Conservation (phyloP, 1,140 invertebrate genomes). For the Drosophila prosaltans region DNA sequence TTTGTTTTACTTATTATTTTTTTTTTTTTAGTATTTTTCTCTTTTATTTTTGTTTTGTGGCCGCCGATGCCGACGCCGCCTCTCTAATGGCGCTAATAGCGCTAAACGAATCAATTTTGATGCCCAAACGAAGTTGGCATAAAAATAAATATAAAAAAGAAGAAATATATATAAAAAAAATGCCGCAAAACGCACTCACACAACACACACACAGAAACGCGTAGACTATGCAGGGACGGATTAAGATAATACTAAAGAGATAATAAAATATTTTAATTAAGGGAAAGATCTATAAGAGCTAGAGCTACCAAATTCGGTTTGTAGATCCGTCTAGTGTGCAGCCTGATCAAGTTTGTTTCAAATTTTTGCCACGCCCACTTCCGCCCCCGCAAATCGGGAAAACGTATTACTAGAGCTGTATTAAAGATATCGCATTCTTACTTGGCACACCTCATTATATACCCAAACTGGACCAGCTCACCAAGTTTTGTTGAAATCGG, state of each 20-base stretch:
- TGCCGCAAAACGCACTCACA: slow-evolving; percentile 60
- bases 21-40: slow-evolving; percentile 23
- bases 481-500: no score
- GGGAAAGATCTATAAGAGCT: no score
- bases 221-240: slow-evolving; percentile 13
- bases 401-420: no score
- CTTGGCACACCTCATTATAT: no score
- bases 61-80: slow-evolving; percentile 39
- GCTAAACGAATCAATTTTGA: slow-evolving; percentile 76
- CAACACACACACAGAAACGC: slow-evolving; percentile 43
- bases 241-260: not conserved
- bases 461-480: no score
- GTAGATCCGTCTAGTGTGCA: no score
- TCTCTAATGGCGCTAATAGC: slow-evolving; percentile 70
- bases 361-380: no score
- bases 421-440: no score
- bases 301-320: no score
- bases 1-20: slow-evolving; percentile 12
- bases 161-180: slow-evolving; percentile 40
- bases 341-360: no score
- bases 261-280: no score
- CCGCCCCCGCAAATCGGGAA: no score
- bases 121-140: slow-evolving; percentile 47
- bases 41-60: slow-evolving; percentile 49
- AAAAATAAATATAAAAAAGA: slow-evolving; percentile 14